A percentile compares a stretch with the other conserved stretches of the same genome.
Evolutionary conservation across 2,113 vertebrate species (phyloP).

Genomic region (Hirundichthys speculiger): DNA sequence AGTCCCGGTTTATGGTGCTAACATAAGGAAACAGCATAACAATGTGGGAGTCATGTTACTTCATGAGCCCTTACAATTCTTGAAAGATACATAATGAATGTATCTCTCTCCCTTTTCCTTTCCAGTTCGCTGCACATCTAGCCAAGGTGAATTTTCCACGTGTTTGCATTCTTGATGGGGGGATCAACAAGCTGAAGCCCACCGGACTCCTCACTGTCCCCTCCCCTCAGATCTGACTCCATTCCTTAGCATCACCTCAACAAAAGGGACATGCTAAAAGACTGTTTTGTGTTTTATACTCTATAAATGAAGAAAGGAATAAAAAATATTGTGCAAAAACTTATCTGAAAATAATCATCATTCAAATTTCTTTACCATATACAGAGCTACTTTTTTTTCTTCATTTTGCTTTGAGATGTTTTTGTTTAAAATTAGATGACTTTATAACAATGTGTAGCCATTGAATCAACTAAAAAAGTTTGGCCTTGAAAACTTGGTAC

Average conservation of each 20-base stretch:
- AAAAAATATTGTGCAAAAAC: too few species aligned
- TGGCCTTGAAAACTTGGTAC: too few species aligned
- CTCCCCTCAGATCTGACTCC: conserved; percentile 92
- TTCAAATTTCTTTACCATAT: too few species aligned
- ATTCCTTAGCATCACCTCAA: neutral
- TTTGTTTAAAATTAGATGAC: too few species aligned
- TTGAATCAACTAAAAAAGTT: too few species aligned
- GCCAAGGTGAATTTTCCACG: conserved; percentile 92
- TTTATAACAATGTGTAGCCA: too few species aligned
- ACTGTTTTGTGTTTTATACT: conserved; percentile 4
- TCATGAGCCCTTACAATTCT: neutral
- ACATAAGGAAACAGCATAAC: too few species aligned
- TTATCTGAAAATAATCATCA: too few species aligned
- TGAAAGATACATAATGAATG: neutral
- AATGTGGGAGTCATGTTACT: neutral
- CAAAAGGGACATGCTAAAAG: neutral
- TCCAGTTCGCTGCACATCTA: conserved; percentile 92
- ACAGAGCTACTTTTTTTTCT: too few species aligned
- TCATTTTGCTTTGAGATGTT: too few species aligned
- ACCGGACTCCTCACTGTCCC: conserved; percentile 95
- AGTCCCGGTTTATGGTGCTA: too few species aligned
- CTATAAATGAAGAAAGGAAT: too few species aligned
- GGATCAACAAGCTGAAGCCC: conserved; percentile 97
- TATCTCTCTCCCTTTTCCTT: neutral
- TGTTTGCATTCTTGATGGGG: conserved; percentile 93